Base-by-base conservation (phyloP, 2,888 invertebrate species). In the Taphrorychus bicolor region DNA sequence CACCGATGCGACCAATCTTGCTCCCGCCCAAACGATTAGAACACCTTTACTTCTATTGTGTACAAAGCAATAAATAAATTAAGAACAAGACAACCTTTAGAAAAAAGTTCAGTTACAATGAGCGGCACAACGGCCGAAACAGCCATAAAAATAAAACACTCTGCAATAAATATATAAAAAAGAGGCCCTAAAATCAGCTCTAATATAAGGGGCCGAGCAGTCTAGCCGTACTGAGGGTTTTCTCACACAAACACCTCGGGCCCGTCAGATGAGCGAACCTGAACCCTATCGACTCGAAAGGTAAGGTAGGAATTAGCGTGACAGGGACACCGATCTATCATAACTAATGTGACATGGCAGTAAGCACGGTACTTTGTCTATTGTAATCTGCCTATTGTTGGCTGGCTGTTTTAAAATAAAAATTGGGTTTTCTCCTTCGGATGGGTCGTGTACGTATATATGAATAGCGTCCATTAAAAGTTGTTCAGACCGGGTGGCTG, bases 311-410 rank as follows among this genome's bases (percentile, higher is more conserved):
- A 54, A 75, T 72, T 79, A 73, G 72, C 72, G 59, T 68, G 72
- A 63, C 74, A 72, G 69, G 67, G 71, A 65, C 70, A 67, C 74
- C 78, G 76, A 82, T 82, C 82, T 79, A 82, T 82, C 82, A 82
- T 80, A 80, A 79, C 78, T 82, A 82, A 82, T 82, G 81, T 82
- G 82, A 82, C 82, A 73, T 80, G 82, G 81, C 82, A 81, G 81
- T 80, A 81, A 81, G 81, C 81, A 81, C 79, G 79, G 80, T 81
- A 81, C 78, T 81, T 80, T 80, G 81, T 81, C 81, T 81, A 82
- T 82, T 82, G 82, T 82, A 81, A 82, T 82, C 82, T 81, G 79
- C 80, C 81, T 74, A 81, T 82, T 82, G 82, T 82, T 79, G 72
- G 73, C 68, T 65, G 71, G 73, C 75, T 77, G 40, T 52, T 58